phyloP scores from a whole-genome alignment of 2,888 invertebrate species.

The Scrobipalpa atriplicella region DNA sequence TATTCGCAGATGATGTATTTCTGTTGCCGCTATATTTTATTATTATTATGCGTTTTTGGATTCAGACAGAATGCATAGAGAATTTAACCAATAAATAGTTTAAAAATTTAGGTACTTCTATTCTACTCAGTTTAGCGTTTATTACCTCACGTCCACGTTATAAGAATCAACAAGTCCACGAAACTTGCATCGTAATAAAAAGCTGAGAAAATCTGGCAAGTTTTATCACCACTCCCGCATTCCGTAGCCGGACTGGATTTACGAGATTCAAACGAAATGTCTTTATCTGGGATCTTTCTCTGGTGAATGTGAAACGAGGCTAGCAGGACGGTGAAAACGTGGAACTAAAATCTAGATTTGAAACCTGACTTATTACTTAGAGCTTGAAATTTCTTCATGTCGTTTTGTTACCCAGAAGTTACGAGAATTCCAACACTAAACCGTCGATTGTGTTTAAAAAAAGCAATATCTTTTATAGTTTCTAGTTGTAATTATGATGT shows the following conservation, averaged over 20 bases:
- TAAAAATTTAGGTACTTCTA: too few relatives aligned
- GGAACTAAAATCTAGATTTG: conserved; percentile 17
- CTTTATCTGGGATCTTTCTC: conserved; percentile 36
- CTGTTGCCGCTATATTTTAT: too few relatives aligned
- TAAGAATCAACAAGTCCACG: conserved; percentile 46
- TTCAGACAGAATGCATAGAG: too few relatives aligned
- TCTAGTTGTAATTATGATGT: too few relatives aligned
- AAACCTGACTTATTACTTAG: neutral
- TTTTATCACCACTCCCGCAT: conserved; percentile 41
- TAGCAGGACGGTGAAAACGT: conserved; percentile 17
- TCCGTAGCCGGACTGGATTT: conserved; percentile 37
- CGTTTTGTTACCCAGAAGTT: neutral
- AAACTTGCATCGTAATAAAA: conserved; percentile 37
- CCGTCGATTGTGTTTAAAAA: too few relatives aligned
- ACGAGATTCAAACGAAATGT: conserved; percentile 33
- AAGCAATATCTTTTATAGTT: too few relatives aligned
- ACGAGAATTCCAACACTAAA: too few relatives aligned
- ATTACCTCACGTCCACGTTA: neutral
- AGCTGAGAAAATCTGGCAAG: conserved; percentile 39
- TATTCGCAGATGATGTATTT: too few relatives aligned
- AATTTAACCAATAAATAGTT: too few relatives aligned
- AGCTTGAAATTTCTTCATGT: neutral
- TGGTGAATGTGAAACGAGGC: conserved; percentile 24
- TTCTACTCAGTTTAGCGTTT: too few relatives aligned
- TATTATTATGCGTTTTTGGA: too few relatives aligned